Evolutionary conservation across 2,888 invertebrate species (phyloP).

Genomic region (Barypeithes pellucidus): DNA sequence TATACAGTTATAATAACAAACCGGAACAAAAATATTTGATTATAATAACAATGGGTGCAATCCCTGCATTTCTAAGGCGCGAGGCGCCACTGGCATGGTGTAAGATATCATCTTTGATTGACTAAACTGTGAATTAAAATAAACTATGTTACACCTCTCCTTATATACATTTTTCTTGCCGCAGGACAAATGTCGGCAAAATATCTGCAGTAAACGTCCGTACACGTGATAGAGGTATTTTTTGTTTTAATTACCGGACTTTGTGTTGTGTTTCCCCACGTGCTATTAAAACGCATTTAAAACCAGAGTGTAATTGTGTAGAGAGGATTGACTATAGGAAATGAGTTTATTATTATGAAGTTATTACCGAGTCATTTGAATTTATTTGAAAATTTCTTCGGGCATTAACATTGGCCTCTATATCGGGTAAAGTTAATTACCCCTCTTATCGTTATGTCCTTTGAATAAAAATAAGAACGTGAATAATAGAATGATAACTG

Average conservation of each 20-base stretch:
- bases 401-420: conserved; percentile 1
- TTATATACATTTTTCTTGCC: conserved; percentile 10
- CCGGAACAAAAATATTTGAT: no score
- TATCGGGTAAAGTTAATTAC: background rate
- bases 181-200: conserved; percentile 1
- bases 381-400: background rate
- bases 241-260: background rate
- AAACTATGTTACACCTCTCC: conserved; percentile 1
- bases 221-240: conserved; percentile 7
- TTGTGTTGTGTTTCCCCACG: conserved; percentile 4
- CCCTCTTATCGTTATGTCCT: background rate
- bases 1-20: no score
- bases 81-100: no score
- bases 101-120: background rate
- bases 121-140: background rate
- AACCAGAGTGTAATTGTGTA: background rate
- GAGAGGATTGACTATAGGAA: background rate
- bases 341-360: background rate
- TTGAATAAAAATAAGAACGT: background rate
- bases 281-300: conserved; percentile 7
- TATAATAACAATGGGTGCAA: no score
- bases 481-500: no score
- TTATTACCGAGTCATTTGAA: background rate
- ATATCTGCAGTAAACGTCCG: background rate
- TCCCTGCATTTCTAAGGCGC: no score